Evolutionary conservation across 2,113 vertebrate genomes (phyloP), one percentile per base, ranked within the genome.

Genomic region (Potamarius usumacintae): DNA sequence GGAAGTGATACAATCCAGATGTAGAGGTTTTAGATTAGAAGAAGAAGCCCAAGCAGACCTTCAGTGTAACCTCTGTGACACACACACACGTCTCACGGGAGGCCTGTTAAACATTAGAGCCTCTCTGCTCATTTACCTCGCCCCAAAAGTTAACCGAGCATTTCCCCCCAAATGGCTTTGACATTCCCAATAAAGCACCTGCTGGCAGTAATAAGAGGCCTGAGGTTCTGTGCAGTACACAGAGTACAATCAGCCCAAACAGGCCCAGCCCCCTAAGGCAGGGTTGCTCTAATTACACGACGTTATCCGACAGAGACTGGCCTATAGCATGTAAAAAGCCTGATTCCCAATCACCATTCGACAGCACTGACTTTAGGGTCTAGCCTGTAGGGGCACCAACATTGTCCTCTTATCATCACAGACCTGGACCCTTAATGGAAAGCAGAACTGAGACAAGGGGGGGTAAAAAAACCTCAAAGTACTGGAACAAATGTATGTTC

Each of bases 371-470:
- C 65, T 88, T 85, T 83, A 91, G 90, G 92, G 92, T 89, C 91
- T 85, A 90, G 93, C 65, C 85, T 78, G 76, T 81, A 89, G 50
- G 67, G 86, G 91, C 82, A 86, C 86, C 72, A 62, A 90, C 91
- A 88, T 88, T 94, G 93, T 94, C 93, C 93, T 93, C 90, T 88
- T 92, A 89, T 91, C 92, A 84, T 92, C 92, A 88, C 90, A 71
- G 89, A 89, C 67, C 90, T 91, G 90, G 91, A 92, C 92, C 90
- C 77, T 76, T 95, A 96, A 95, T 95, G 92, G 91, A 94, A 96
- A 95, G 91, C 95, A 95, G 94, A 94, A 90, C 87, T 92, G 79
- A 14, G 4, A 34, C 4, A n/a, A 27, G 8, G 69, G 20, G 50
- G 22, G 42, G 9, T 17, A 18, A 20, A 84, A 84, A 92, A 93